Percentiles rank a stretch among this genome's conserved stretches.
Evolutionary conservation across 2,888 invertebrate genomes (phyloP).

Genomic region (Aphelenchoides bicaudatus): DNA sequence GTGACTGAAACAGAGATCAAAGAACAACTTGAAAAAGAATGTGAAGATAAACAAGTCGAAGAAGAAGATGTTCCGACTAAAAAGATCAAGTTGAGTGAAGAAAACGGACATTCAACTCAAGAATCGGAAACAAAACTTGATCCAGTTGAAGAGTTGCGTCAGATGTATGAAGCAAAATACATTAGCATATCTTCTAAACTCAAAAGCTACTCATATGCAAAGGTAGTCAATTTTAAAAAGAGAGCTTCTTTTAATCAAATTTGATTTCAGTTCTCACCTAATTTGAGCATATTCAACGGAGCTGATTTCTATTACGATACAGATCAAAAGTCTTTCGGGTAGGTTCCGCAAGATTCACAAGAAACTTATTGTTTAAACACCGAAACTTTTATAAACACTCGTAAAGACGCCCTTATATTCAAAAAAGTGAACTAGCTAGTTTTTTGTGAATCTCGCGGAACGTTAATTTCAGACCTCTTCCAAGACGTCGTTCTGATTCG

Average conservation of each 20-base stretch:
- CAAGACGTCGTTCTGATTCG: no score
- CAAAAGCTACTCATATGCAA: slow-evolving; percentile 3
- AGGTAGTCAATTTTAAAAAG: not conserved
- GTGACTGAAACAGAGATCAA: slow-evolving; percentile 2
- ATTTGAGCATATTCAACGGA: slow-evolving; percentile 49
- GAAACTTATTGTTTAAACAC: no score
- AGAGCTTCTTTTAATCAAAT: not conserved
- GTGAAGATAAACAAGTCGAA: slow-evolving; percentile 14
- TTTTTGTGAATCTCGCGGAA: no score
- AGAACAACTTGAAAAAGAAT: not conserved
- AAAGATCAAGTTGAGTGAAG: not conserved
- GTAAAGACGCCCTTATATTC: no score
- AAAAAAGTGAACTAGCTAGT: no score
- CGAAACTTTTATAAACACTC: no score
- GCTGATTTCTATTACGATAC: slow-evolving; percentile 44
- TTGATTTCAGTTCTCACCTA: slow-evolving; percentile 38
- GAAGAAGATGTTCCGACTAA: not conserved
- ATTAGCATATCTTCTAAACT: not conserved
- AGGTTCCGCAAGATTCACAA: slow-evolving; percentile 7
- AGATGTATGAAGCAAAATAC: slow-evolving; percentile 15
- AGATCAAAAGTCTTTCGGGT: slow-evolving; percentile 20
- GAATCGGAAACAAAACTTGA: slow-evolving; percentile 32
- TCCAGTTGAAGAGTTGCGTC: slow-evolving; percentile 17
- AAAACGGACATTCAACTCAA: not conserved
- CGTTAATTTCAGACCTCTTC: no score